phyloP scores from a whole-genome alignment of 2,888 invertebrate species.

The Drosophila phalerata region DNA sequence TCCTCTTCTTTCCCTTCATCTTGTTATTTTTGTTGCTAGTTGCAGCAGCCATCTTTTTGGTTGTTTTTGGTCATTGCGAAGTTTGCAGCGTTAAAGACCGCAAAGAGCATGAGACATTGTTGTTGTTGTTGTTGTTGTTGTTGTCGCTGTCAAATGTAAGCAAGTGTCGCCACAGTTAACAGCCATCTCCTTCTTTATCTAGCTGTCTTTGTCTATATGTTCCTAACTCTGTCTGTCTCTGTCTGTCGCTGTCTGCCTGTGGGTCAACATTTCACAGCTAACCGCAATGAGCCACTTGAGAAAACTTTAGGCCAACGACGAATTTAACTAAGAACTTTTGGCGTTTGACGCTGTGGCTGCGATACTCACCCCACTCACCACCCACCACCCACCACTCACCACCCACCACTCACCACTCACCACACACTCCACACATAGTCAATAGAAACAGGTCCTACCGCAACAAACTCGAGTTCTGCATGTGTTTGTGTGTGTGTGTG shows the following conservation, averaged over 20 bases:
- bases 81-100: slow-evolving; percentile 64
- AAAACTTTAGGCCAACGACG: slow-evolving; percentile 66
- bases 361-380: not conserved
- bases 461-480: slow-evolving; percentile 28
- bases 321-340: slow-evolving; percentile 80
- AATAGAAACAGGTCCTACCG: slow-evolving; percentile 42
- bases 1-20: slow-evolving; percentile 16
- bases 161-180: slow-evolving; percentile 66
- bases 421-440: slow-evolving; percentile 29
- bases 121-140: slow-evolving; percentile 18
- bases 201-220: not conserved
- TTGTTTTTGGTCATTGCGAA: slow-evolving; percentile 40
- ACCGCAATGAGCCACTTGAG: slow-evolving; percentile 79
- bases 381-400: not conserved
- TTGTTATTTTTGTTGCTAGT: slow-evolving; percentile 23
- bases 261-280: slow-evolving; percentile 73
- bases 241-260: slow-evolving; percentile 43
- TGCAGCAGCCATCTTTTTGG: slow-evolving; percentile 44
- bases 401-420: not conserved
- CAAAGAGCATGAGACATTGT: slow-evolving; percentile 52
- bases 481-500: slow-evolving; percentile 25
- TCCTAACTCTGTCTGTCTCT: slow-evolving; percentile 10
- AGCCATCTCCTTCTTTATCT: slow-evolving; percentile 18
- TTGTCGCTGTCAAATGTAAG: slow-evolving; percentile 66
- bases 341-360: slow-evolving; percentile 68